A percentile compares a stretch with the other conserved stretches of the same genome.
phyloP scores from a whole-genome alignment of 2,888 invertebrate species.

The Drosophila rubida region DNA sequence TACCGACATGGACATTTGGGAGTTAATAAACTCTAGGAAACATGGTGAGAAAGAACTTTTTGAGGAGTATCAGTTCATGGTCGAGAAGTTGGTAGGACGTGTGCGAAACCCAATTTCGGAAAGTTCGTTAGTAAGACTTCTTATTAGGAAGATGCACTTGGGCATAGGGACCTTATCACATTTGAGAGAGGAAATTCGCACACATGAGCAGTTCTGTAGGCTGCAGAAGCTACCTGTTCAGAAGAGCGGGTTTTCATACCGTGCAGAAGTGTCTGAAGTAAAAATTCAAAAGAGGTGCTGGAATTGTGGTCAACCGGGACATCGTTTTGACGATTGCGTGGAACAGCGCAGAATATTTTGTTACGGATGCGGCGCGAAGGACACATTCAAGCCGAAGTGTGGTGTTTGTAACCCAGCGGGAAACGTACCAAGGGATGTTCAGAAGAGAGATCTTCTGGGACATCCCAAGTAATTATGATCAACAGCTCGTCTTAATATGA shows the following conservation, averaged over 20 bases:
- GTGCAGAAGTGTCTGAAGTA: background rate
- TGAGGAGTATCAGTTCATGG: too few species aligned
- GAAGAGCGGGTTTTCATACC: background rate
- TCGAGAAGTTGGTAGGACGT: too few species aligned
- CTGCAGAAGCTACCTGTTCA: too few species aligned
- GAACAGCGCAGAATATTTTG: background rate
- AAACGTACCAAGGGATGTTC: background rate
- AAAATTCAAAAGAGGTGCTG: background rate
- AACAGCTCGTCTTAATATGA: background rate
- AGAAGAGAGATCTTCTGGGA: background rate
- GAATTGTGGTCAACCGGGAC: background rate
- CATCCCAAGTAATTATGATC: background rate
- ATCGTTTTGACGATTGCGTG: background rate
- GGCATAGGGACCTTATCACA: conserved; percentile 1
- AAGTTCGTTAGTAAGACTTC: too few species aligned
- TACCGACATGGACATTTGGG: too few species aligned
- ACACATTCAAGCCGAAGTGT: background rate
- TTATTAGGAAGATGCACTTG: conserved; percentile 9
- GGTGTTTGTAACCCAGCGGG: background rate
- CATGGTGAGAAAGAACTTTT: too few species aligned
- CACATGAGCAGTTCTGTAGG: conserved; percentile 8
- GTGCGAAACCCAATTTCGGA: too few species aligned
- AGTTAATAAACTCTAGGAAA: too few species aligned
- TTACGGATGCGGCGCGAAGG: background rate
- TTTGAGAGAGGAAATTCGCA: conserved; percentile 3